A percentile compares a stretch with the other conserved stretches of the same genome.
Evolutionary conservation across 1,140 invertebrate genomes (phyloP).

Genomic region (Tetraneura akinire): DNA sequence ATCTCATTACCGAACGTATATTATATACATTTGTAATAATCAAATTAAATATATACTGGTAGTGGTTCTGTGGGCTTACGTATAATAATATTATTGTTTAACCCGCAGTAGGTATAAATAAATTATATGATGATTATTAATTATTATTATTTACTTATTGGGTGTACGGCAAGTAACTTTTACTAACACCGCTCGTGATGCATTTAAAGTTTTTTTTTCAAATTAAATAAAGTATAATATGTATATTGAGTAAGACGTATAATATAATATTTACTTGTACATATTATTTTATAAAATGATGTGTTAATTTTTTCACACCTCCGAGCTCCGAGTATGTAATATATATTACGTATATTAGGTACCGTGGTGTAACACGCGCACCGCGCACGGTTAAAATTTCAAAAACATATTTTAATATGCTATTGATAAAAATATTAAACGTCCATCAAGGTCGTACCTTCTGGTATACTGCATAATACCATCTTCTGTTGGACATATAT

Average conservation of each 20-base stretch:
- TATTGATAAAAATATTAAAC: slow-evolving; percentile 13
- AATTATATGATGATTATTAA: too few species aligned
- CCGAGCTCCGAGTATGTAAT: too few species aligned
- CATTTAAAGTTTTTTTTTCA: too few species aligned
- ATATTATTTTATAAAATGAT: too few species aligned
- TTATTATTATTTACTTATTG: too few species aligned
- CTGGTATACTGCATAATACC: neutral
- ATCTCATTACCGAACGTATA: neutral
- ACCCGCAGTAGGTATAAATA: too few species aligned
- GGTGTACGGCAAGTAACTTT: neutral
- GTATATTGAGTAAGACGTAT: too few species aligned
- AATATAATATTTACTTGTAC: too few species aligned
- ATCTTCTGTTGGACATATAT: neutral
- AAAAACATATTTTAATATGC: slow-evolving; percentile 1
- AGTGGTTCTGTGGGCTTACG: neutral
- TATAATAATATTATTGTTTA: too few species aligned
- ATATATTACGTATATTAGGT: neutral
- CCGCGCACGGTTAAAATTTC: neutral
- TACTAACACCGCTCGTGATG: neutral
- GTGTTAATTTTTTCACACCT: neutral
- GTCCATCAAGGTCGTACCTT: slow-evolving; percentile 27
- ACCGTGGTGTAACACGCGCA: neutral
- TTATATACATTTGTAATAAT: too few species aligned
- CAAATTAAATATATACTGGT: too few species aligned
- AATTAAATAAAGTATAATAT: too few species aligned